Conservation (phyloP, 2,888 invertebrate species). For the Hesperia comma region DNA sequence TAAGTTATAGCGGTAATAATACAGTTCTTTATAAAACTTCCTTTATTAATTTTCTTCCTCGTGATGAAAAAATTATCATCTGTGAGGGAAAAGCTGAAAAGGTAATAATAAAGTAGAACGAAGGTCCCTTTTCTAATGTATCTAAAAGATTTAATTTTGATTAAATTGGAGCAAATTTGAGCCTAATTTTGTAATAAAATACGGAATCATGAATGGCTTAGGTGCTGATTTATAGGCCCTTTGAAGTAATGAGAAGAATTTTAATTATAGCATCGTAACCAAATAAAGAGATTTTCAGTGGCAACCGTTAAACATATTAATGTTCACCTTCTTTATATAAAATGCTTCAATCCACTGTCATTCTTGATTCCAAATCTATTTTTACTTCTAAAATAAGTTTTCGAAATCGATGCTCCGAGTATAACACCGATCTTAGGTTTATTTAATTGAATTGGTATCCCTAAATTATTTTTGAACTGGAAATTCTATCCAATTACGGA, state of each 20-base stretch:
- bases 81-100: slow-evolving; percentile 27
- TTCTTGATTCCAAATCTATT: too few species aligned
- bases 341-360: too few species aligned
- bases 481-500: too few species aligned
- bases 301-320: too few species aligned
- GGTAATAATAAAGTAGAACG: slow-evolving; percentile 35
- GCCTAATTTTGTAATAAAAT: slow-evolving; percentile 31
- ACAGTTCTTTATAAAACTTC: slow-evolving; percentile 20
- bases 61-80: slow-evolving; percentile 35
- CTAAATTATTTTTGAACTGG: too few species aligned
- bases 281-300: neutral
- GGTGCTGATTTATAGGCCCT: slow-evolving; percentile 19
- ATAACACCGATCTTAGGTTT: too few species aligned
- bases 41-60: slow-evolving; percentile 32
- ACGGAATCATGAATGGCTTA: slow-evolving; percentile 18
- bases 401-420: too few species aligned
- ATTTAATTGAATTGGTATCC: too few species aligned
- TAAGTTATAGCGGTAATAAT: slow-evolving; percentile 23
- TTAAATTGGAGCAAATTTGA: slow-evolving; percentile 36
- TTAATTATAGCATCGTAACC: neutral
- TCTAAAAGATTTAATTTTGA: slow-evolving; percentile 35
- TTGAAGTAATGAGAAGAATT: slow-evolving; percentile 14
- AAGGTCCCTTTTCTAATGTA: slow-evolving; percentile 36
- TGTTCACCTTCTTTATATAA: too few species aligned
- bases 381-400: too few species aligned